phyloP scores from a whole-genome alignment of 2,888 invertebrate genomes.

The Euplagia quadripunctaria region DNA sequence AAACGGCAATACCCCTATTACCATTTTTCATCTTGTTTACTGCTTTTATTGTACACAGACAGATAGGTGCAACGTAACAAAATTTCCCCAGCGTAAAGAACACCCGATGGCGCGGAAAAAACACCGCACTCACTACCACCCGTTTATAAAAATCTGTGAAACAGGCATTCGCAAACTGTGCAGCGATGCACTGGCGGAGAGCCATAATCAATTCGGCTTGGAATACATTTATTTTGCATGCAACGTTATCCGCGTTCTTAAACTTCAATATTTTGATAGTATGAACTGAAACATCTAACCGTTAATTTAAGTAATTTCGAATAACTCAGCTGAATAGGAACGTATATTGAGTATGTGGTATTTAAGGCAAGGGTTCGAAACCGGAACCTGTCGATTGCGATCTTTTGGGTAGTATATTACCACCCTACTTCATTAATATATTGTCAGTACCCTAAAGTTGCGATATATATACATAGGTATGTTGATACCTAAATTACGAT shows the following conservation, averaged over 20 bases:
- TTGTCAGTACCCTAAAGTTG: neutral
- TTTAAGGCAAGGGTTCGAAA: neutral
- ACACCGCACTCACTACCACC: slow-evolving; percentile 30
- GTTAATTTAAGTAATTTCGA: neutral
- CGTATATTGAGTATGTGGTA: neutral
- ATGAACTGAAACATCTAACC: slow-evolving; percentile 32
- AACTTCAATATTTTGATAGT: slow-evolving; percentile 34
- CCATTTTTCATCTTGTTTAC: neutral
- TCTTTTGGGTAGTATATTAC: neutral
- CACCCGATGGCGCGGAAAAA: slow-evolving; percentile 41
- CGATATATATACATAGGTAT: neutral
- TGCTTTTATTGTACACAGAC: slow-evolving; percentile 13
- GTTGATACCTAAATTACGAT: neutral
- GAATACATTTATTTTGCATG: slow-evolving; percentile 43
- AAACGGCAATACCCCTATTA: neutral
- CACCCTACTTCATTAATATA: neutral
- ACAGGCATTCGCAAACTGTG: slow-evolving; percentile 53
- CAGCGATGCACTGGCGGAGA: slow-evolving; percentile 49
- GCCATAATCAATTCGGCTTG: slow-evolving; percentile 59
- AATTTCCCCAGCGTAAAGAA: slow-evolving; percentile 29
- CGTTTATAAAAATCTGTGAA: slow-evolving; percentile 45
- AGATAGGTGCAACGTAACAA: slow-evolving; percentile 26
- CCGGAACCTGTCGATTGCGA: neutral
- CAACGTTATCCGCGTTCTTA: slow-evolving; percentile 32
- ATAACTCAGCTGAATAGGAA: neutral